Conservation (phyloP, 2,888 invertebrate species). For the Synanthedon formicaeformis region DNA sequence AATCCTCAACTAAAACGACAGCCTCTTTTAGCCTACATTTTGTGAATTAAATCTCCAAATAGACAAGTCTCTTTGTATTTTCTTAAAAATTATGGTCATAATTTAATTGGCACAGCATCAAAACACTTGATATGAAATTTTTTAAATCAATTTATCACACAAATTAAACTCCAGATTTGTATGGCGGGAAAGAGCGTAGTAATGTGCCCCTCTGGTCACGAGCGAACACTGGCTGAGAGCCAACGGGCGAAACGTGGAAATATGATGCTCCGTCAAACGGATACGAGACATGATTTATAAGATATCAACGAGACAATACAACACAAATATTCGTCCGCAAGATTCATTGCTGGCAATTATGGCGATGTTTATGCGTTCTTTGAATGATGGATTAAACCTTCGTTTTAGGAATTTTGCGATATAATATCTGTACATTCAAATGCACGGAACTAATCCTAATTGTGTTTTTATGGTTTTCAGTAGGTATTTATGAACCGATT, state of each 20-base stretch:
- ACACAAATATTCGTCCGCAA: background rate
- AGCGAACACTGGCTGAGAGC: slow-evolving; percentile 16
- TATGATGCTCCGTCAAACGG: background rate
- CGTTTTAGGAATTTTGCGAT: too few relatives aligned
- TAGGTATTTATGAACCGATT: too few relatives aligned
- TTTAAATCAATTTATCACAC: slow-evolving; percentile 32
- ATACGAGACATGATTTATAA: background rate
- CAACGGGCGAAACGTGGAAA: slow-evolving; percentile 7
- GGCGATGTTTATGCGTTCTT: too few relatives aligned
- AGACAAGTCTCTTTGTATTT: too few relatives aligned
- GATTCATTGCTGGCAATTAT: background rate
- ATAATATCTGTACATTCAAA: too few relatives aligned
- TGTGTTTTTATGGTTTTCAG: too few relatives aligned
- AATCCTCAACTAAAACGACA: too few relatives aligned
- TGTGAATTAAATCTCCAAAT: too few relatives aligned
- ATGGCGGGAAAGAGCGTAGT: slow-evolving; percentile 10
- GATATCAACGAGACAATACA: background rate
- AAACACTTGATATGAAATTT: slow-evolving; percentile 1
- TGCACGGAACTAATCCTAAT: too few relatives aligned
- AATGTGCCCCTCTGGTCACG: slow-evolving; percentile 17
- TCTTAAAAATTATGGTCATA: background rate
- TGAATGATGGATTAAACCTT: too few relatives aligned
- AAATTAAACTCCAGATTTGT: slow-evolving; percentile 27
- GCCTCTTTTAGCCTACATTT: too few relatives aligned
- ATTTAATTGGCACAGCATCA: background rate